phyloP scores from a whole-genome alignment of 92 coral and sea anemone species.

The Phymanthus crucifer region DNA sequence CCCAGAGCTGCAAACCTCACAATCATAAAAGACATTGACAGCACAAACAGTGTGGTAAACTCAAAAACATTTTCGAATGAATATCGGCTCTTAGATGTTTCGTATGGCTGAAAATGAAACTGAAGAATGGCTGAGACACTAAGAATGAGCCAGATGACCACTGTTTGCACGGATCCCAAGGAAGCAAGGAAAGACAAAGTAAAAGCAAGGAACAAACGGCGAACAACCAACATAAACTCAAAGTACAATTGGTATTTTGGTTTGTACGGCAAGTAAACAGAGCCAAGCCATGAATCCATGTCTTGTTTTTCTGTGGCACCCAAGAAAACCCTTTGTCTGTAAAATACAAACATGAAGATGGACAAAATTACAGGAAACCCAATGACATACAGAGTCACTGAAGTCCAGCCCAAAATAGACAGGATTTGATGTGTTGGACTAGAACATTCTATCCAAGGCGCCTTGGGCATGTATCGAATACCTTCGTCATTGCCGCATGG shows the following conservation, averaged over 20 bases:
- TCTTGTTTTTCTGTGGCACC: slow-evolving; percentile 22
- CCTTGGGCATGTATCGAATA: slow-evolving; percentile 42
- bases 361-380: slow-evolving; percentile 52
- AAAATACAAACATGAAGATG: slow-evolving; percentile 23
- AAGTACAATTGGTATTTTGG: slow-evolving; percentile 39
- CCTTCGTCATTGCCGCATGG: slow-evolving; percentile 52
- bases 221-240: slow-evolving; percentile 43
- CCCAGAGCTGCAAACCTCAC: slow-evolving; percentile 52
- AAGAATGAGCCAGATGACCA: slow-evolving; percentile 48
- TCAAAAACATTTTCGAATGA: slow-evolving; percentile 52
- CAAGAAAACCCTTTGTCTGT: slow-evolving; percentile 29
- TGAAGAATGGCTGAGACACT: slow-evolving; percentile 22
- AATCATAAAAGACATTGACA: slow-evolving; percentile 52
- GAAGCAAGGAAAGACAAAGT: slow-evolving; percentile 49
- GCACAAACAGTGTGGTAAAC: slow-evolving; percentile 38
- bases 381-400: slow-evolving; percentile 48
- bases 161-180: slow-evolving; percentile 49
- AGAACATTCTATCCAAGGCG: slow-evolving; percentile 69
- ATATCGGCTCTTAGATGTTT: background rate
- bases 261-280: slow-evolving; percentile 56
- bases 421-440: slow-evolving; percentile 35
- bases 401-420: slow-evolving; percentile 36
- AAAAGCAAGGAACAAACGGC: slow-evolving; percentile 52
- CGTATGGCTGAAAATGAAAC: slow-evolving; percentile 36
- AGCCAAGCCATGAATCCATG: slow-evolving; percentile 65